phyloP scores from a whole-genome alignment of 37 sponge, comb jelly and placozoan genomes.

The Geodia barretti region DNA sequence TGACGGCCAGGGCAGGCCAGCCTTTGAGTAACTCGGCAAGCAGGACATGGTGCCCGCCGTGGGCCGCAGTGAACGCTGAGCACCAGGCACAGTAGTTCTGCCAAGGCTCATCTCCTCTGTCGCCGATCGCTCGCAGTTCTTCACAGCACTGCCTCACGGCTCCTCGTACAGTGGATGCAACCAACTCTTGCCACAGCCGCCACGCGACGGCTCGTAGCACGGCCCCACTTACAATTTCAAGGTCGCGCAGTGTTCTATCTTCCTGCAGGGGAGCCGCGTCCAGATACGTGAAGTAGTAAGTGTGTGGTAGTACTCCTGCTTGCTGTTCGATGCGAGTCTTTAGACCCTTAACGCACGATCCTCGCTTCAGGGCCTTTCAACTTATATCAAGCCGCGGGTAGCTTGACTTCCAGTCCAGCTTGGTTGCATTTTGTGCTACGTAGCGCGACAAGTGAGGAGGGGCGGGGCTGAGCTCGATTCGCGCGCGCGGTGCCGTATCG shows the following conservation, averaged over 20 bases:
- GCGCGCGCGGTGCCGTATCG: too few relatives aligned
- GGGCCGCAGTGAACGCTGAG: conserved; percentile 66
- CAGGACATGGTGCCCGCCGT: conserved; percentile 58
- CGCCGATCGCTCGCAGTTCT: background rate
- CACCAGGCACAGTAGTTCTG: conserved; percentile 62
- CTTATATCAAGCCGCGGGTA: conserved; percentile 1
- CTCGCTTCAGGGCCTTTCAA: too few relatives aligned
- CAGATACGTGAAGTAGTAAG: conserved; percentile 72
- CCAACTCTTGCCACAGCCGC: conserved; percentile 65
- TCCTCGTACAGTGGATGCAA: conserved; percentile 22
- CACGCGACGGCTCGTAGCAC: conserved; percentile 53
- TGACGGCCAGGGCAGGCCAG: conserved; percentile 43
- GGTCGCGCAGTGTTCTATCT: conserved; percentile 27
- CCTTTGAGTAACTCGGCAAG: conserved; percentile 51
- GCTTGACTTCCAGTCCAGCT: background rate
- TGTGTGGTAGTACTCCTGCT: conserved; percentile 64
- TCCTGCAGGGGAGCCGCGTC: conserved; percentile 71
- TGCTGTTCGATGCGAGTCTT: conserved; percentile 62
- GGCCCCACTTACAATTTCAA: conserved; percentile 55
- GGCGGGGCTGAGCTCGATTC: background rate
- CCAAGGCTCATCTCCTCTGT: conserved; percentile 36
- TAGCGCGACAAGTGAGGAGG: background rate
- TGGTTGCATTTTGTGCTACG: too few relatives aligned
- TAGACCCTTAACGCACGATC: background rate
- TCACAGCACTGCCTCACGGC: background rate